Evolutionary conservation across 2,888 invertebrate species (phyloP), one percentile per base, ranked within the genome.

Genomic region (Ischnus inquisitorius): DNA sequence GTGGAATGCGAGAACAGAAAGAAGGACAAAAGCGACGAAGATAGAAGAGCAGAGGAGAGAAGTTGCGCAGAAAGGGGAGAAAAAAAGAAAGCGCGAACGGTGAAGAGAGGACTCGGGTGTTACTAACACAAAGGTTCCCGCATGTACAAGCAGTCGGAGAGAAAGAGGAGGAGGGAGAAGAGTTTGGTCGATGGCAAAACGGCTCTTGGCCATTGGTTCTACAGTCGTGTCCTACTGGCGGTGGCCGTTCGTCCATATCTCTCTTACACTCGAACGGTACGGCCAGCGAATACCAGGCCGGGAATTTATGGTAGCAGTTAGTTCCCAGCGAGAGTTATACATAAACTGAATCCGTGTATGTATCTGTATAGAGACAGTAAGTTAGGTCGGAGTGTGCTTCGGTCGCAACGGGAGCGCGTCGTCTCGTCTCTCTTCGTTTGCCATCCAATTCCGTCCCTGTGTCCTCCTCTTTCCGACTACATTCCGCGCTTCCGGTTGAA

Each of bases 291-390:
- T 60, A 16, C 72, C 28, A 28, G 41, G 34, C 74, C 12, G 39
- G 28, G 85, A 90, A 91, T 92, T 91, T 92, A 91, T 90, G 90
- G 89, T 88, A 86, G 88, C 87, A 87, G 90, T 90, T 89, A 89
- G 88, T 90, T 82, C 19, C 57, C 25, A 39, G 46, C 68, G 69
- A 76, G 69, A 76, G 65, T 79, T 79, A 43, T 74, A 84, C 71
- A 71, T 60, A 72, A 12, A 62, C 28, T 14, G 14, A n/a, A 48
- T 12, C 22, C 43, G 25, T 46, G 46, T 43, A 68, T 68, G 67
- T 16, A 68, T 28, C 60, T 28, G 19, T 22, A 68, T 46, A 22
- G 5, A 67, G 22, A 25, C 48, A 43, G 67, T 72, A 67, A 28
- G 60, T 57, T 68, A 62, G 72, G 78, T 68, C 72, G 60, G 57